Base-by-base conservation (phyloP, 53 echinoderm and acorn worm genomes). In the Luidia sarsii region DNA sequence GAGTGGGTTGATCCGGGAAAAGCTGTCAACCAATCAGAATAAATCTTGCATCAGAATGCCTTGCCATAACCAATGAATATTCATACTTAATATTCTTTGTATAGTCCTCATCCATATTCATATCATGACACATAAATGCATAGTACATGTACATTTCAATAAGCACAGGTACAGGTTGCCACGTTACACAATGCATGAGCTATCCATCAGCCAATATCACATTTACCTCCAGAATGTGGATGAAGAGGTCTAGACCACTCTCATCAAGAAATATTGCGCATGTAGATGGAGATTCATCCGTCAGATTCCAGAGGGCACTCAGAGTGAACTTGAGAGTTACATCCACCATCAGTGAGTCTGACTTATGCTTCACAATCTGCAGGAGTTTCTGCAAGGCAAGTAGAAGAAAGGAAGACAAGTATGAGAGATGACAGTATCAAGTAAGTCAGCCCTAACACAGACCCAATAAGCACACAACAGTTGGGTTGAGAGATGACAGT, bases 281-380 rank as follows among this genome's bases (percentile, higher is more conserved):
- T 37, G 97, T 97, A 15, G 97, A 81, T 39, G 97, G 97, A 35
- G 97, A 97, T 64, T 97, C 97, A 59, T 97, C 97, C 1, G 97
- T 97, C 19, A 97, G 90, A 51, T 97, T 97, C 97, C 97, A 97
- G 10, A 97, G 85, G 30, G 97, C 97, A 81, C 97, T 97, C 70
- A 97, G 68, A 16, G 97, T 97, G 51, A 97, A 97, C 71, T 97
- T 97, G 33, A 97, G 90, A 20, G 93, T 97, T 38, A 97, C 88
- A 61, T 97, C 97, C 13, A 93, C 93, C 1, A 83, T 75, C 33
- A 84, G 57, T 3, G 80, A 82, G 59, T 97, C 97, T 0, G 97
- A 85, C 77, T 97, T 97, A 89, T 91, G 88, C 84, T 90, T 89
- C 9, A 97, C 97, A 37, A 97, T 97, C 46, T 93, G 90, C 23